Conservation (phyloP, 2,888 invertebrate species). For the Eurytoma californica region DNA sequence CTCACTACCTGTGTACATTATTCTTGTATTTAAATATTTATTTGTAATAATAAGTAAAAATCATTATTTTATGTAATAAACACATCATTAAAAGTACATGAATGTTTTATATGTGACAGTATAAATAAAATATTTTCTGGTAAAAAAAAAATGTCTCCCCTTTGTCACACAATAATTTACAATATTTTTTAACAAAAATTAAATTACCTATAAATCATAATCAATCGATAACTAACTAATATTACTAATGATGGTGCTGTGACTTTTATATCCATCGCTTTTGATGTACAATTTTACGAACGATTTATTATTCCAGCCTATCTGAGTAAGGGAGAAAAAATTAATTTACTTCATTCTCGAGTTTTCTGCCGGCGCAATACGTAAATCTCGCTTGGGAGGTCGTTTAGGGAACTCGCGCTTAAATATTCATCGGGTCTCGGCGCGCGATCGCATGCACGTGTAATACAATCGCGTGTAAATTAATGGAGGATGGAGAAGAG, state of each 20-base stretch:
- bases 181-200: no score
- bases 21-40: slow-evolving; percentile 52
- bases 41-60: slow-evolving; percentile 41
- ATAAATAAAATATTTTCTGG: slow-evolving; percentile 5
- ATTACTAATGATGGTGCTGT: no score
- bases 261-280: no score
- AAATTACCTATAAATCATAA: no score
- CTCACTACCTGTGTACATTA: slow-evolving; percentile 28
- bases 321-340: background rate
- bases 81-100: slow-evolving; percentile 6
- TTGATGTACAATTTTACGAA: no score
- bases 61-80: slow-evolving; percentile 41
- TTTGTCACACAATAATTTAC: no score
- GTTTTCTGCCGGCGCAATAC: background rate
- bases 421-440: slow-evolving; percentile 50
- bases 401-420: slow-evolving; percentile 32
- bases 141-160: no score
- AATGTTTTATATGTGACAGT: slow-evolving; percentile 1
- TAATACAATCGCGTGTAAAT: slow-evolving; percentile 1
- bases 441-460: background rate
- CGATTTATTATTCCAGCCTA: background rate
- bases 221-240: no score
- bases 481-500: background rate
- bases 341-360: background rate
- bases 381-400: background rate